These are phyloP conservation scores for Maniola jurtina DNA, from an alignment of 1,140 invertebrate species.

Conservation along the genomic window DNA sequence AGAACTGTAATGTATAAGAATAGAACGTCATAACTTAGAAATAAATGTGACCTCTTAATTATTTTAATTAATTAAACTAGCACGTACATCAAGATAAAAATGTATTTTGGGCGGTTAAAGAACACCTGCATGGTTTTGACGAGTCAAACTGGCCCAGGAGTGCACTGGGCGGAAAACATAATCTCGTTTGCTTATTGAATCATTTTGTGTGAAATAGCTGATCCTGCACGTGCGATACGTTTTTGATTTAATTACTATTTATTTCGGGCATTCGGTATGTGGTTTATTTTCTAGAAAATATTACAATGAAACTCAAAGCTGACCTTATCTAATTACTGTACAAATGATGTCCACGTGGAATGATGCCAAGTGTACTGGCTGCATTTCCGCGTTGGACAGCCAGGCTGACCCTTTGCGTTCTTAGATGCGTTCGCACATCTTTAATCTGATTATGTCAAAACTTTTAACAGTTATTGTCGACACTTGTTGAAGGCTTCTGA, in stretches of 20 bases:
- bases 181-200: constrained; percentile 39
- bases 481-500: too few relatives aligned
- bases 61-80: not conserved
- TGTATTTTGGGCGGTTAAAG: not conserved
- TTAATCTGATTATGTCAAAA: too few relatives aligned
- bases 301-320: too few relatives aligned
- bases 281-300: too few relatives aligned
- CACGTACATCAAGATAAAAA: not conserved
- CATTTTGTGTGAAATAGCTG: constrained; percentile 15
- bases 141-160: not conserved
- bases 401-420: too few relatives aligned
- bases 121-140: constrained; percentile 12
- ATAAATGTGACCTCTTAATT: not conserved
- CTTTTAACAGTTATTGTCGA: too few relatives aligned
- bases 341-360: too few relatives aligned
- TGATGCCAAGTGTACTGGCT: too few relatives aligned
- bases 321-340: too few relatives aligned
- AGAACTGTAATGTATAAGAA: not conserved
- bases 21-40: not conserved
- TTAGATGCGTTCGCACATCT: too few relatives aligned
- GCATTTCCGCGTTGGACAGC: too few relatives aligned
- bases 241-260: constrained; percentile 5
- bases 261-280: too few relatives aligned
- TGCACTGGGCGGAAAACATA: constrained; percentile 37
- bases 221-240: constrained; percentile 30